Percentiles rank a stretch among this genome's conserved stretches.
Conservation (phyloP, 2,113 vertebrate species). For the Anarhynchus alexandrinus region DNA sequence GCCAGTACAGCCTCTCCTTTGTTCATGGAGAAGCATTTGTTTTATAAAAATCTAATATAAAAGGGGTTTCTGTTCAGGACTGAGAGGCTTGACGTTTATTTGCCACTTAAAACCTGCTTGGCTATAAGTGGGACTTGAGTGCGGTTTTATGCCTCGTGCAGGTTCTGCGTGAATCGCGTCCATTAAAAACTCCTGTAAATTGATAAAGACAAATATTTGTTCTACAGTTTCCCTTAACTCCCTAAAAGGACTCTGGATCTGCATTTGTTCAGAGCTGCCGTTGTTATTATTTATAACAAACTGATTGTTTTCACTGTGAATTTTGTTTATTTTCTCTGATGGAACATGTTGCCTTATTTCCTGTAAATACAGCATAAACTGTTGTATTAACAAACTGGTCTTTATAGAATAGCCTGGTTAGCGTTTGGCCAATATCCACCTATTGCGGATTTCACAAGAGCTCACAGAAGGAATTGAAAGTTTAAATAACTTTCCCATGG, state of each 20-base stretch:
- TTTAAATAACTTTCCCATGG: conserved; percentile 26
- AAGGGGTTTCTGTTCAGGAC: neutral
- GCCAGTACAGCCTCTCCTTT: neutral
- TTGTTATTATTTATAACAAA: neutral
- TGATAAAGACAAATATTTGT: neutral
- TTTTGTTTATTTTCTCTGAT: neutral
- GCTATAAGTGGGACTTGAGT: neutral
- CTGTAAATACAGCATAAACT: neutral
- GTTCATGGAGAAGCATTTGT: neutral
- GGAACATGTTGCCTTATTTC: neutral
- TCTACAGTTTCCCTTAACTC: neutral
- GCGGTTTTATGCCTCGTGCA: neutral
- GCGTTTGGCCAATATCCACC: neutral
- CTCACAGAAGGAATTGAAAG: neutral
- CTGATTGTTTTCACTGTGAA: neutral
- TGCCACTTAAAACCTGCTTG: neutral
- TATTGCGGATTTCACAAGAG: neutral
- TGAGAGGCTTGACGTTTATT: neutral
- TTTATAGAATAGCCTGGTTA: neutral
- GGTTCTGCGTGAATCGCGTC: neutral
- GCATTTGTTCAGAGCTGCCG: neutral
- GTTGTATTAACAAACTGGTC: neutral
- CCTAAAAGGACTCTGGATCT: neutral
- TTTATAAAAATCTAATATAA: neutral
- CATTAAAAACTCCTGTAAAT: neutral